Conservation (phyloP, 2,888 invertebrate species). For the Pherbina coryleti region DNA sequence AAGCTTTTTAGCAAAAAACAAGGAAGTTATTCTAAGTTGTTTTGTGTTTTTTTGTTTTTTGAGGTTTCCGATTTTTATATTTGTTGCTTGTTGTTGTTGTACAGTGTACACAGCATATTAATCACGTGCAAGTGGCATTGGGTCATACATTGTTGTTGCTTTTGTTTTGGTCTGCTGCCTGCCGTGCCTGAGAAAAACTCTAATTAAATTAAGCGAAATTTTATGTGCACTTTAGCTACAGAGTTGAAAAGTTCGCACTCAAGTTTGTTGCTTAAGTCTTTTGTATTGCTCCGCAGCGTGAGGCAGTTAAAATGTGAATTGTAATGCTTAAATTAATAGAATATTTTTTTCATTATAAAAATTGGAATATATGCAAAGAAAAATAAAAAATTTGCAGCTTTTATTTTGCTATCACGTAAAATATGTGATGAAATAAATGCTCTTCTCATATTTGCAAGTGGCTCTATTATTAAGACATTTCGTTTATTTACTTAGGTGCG, state of each 20-base stretch:
- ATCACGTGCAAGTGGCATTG: slow-evolving; percentile 24
- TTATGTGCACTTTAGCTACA: not conserved
- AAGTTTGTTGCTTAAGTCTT: slow-evolving; percentile 16
- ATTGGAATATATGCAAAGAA: not conserved
- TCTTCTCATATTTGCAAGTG: too few relatives aligned
- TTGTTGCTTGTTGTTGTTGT: slow-evolving; percentile 5
- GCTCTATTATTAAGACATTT: too few relatives aligned
- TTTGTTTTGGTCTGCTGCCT: not conserved
- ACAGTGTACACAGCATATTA: slow-evolving; percentile 1
- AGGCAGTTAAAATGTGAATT: not conserved
- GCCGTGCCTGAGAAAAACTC: not conserved
- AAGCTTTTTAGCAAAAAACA: not conserved
- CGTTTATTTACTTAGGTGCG: too few relatives aligned
- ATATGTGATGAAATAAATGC: too few relatives aligned
- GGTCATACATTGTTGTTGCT: not conserved
- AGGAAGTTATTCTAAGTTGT: not conserved
- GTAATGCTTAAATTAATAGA: not conserved
- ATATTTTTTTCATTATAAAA: not conserved
- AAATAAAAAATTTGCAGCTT: too few relatives aligned
- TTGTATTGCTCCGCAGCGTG: not conserved
- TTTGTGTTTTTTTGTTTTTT: too few relatives aligned
- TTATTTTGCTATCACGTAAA: too few relatives aligned
- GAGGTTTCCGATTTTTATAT: not conserved
- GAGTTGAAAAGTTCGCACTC: not conserved
- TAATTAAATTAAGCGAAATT: not conserved